Evolutionary conservation across 2,888 invertebrate genomes (phyloP), one percentile per base, ranked within the genome.

Genomic region (Agonopterix subpropinquella): DNA sequence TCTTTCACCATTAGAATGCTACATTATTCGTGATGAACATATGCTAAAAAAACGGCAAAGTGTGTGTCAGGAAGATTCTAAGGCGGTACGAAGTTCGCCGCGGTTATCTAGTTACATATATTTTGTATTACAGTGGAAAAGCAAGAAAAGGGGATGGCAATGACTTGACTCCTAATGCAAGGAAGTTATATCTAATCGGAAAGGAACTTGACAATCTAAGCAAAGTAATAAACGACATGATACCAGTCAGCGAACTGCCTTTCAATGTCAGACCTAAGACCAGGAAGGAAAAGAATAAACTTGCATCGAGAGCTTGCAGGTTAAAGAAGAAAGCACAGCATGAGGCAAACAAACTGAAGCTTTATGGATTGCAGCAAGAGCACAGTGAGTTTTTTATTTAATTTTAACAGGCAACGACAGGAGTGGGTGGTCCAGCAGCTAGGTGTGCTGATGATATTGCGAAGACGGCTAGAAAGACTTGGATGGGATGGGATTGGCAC

Each of bases 281-380:
- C n/a, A 91, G 98, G 49, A 98, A 98, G 80, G 98, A 99, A 80
- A 98, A 99, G 77, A 99, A 99, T 78, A 98, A 98, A 84, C 89
- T 98, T 49, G 98, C 99, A 8, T 98, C 98, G 0, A 92, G 98
- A 54, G 98, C 98, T 36, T 99, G 98, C 77, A 92, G 98, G 37
- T 89, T 99, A 68, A 99, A 99, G 91, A 99, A 99, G 84, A 99
- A 98, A 86, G 99, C 99, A 4, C 98, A 98, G 74, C 98, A 99
- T 77, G 99, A 99, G 83, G 98, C 99, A 2, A 98, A 98, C 76
- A 99, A 99, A 86, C 92, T 99, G 49, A 98, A 98, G 87, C 87
- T 98, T 2, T 95, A 92, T 73, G 98, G 98, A 39, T 89, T 99
- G 62, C 97, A 98, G 80, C 92, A 92, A 66, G 98, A 99, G 84